Conservation (phyloP, 1,140 invertebrate genomes). For the Teleopsis dalmanni region DNA sequence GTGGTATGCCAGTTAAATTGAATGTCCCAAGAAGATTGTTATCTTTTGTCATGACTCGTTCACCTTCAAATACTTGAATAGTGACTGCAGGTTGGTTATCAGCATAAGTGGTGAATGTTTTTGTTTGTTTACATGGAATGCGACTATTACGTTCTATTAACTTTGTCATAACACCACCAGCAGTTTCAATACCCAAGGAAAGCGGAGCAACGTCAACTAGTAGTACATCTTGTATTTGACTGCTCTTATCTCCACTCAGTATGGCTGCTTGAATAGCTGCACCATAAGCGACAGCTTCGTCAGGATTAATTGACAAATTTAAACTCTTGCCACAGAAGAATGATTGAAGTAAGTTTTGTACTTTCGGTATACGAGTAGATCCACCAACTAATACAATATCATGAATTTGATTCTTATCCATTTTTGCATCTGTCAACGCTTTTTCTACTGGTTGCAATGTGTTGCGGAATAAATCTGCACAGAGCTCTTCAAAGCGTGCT, state of each 20-base stretch:
- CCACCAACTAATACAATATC: constrained; percentile 59
- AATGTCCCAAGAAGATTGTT: constrained; percentile 72
- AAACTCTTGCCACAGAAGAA: constrained; percentile 57
- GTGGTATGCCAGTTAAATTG: constrained; percentile 70
- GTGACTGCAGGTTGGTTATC: constrained; percentile 65
- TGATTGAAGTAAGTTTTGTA: constrained; percentile 53
- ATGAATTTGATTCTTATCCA: constrained; percentile 59
- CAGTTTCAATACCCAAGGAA: constrained; percentile 54
- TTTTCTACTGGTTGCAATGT: constrained; percentile 64
- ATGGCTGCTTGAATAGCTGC: constrained; percentile 70
- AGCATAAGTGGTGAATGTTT: constrained; percentile 59
- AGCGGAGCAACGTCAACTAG: constrained; percentile 52
- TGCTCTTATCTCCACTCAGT: constrained; percentile 54
- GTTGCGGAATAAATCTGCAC: constrained; percentile 66
- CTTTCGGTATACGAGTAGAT: constrained; percentile 56
- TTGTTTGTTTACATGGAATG: constrained; percentile 58
- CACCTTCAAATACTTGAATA: constrained; percentile 61
- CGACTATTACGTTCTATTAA: constrained; percentile 56
- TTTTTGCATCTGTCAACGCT: constrained; percentile 63
- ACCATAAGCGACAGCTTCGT: constrained; percentile 65
- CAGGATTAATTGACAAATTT: constrained; percentile 67
- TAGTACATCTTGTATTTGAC: constrained; percentile 48
- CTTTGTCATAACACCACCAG: constrained; percentile 57
- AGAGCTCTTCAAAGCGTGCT: constrained; percentile 78
- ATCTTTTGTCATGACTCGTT: constrained; percentile 63